Evolutionary conservation across 2,888 invertebrate species (phyloP).

Genomic region (Andrena chrysosceles): DNA sequence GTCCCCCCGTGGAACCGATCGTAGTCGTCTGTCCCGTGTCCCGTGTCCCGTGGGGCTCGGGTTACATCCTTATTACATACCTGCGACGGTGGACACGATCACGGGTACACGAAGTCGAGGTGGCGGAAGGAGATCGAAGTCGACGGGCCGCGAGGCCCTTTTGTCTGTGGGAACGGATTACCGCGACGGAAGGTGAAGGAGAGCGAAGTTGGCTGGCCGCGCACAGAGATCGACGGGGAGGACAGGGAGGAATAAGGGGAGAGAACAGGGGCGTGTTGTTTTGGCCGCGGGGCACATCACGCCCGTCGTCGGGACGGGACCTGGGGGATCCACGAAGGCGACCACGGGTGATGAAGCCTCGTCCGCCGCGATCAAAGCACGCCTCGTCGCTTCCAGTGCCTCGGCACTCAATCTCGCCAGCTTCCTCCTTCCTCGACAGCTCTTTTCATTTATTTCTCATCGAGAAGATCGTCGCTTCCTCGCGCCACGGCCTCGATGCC

Average conservation of each 20-base stretch:
- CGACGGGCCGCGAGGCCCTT: constrained; percentile 82
- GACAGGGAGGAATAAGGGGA: constrained; percentile 38
- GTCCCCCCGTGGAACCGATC: constrained; percentile 65
- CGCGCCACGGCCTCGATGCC: constrained; percentile 6
- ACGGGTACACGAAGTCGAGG: constrained; percentile 70
- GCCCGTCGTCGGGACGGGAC: constrained; percentile 75
- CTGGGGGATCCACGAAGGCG: constrained; percentile 69
- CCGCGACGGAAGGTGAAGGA: constrained; percentile 46
- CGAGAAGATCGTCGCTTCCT: neutral
- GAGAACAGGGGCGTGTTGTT: constrained; percentile 73
- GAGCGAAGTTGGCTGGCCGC: constrained; percentile 7
- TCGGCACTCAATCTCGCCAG: constrained; percentile 63
- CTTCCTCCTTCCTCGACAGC: constrained; percentile 58
- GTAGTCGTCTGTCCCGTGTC: constrained; percentile 46
- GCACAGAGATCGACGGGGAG: constrained; percentile 21
- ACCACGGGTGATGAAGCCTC: constrained; percentile 79
- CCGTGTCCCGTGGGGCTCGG: constrained; percentile 78
- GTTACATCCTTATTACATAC: constrained; percentile 84
- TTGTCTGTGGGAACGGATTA: constrained; percentile 83
- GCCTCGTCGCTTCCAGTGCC: constrained; percentile 76
- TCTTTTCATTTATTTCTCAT: constrained; percentile 45
- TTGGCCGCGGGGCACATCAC: constrained; percentile 78
- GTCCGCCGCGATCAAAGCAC: constrained; percentile 77
- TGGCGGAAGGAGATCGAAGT: constrained; percentile 79
- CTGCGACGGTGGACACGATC: constrained; percentile 75